These are phyloP conservation scores for Argopecten irradians DNA, from an alignment of 1,140 invertebrate species.

Conservation along the genomic window DNA sequence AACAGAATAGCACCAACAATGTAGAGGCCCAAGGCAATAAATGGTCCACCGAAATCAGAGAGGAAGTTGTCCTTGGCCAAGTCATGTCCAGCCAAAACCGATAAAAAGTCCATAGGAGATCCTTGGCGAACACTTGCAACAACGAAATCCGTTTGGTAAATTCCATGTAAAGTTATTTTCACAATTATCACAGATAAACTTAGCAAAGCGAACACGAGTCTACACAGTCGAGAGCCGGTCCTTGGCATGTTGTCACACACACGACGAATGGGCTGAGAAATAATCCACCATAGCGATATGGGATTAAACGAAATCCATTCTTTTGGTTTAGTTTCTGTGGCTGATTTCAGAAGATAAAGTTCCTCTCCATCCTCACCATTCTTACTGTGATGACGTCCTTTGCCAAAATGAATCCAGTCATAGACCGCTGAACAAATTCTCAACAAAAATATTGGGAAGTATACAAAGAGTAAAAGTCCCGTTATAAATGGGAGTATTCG, in stretches of 20 bases:
- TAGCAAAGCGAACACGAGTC: slow-evolving; percentile 30
- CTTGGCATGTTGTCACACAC: slow-evolving; percentile 14
- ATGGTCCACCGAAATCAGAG: slow-evolving; percentile 39
- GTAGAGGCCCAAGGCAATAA: slow-evolving; percentile 27
- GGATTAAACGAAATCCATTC: slow-evolving; percentile 34
- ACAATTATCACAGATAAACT: slow-evolving; percentile 34
- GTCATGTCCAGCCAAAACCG: slow-evolving; percentile 41
- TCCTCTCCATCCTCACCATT: neutral
- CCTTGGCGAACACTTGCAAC: slow-evolving; percentile 45
- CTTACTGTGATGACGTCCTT: neutral
- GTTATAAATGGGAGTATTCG: slow-evolving; percentile 27
- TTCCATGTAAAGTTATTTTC: slow-evolving; percentile 32
- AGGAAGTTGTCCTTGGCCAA: slow-evolving; percentile 38
- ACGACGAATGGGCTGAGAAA: slow-evolving; percentile 10
- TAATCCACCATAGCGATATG: slow-evolving; percentile 27
- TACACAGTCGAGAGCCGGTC: slow-evolving; percentile 9
- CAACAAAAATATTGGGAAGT: slow-evolving; percentile 33
- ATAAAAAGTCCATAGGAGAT: slow-evolving; percentile 40
- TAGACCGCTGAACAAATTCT: neutral
- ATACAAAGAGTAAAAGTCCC: slow-evolving; percentile 20
- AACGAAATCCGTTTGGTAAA: slow-evolving; percentile 27
- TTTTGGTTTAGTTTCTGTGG: neutral
- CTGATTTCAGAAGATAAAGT: neutral
- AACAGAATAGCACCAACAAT: slow-evolving; percentile 3
- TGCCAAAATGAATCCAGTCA: neutral